phyloP scores from a whole-genome alignment of 2,888 invertebrate genomes.

The Drosophila borborema region DNA sequence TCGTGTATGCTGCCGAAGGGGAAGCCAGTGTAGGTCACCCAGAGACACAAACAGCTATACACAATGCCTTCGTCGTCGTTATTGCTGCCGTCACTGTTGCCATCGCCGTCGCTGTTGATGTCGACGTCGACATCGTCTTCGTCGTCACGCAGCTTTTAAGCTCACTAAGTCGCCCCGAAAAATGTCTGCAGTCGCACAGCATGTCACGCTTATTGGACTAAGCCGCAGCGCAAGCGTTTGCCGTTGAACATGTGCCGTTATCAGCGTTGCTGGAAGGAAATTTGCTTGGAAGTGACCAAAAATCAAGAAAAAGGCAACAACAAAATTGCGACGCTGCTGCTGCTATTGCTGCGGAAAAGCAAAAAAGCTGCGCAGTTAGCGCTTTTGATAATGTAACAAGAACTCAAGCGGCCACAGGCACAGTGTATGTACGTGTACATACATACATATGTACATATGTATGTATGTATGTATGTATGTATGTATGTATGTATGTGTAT shows the following conservation, averaged over 20 bases:
- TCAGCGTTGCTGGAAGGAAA: constrained; percentile 38
- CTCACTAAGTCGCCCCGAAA: constrained; percentile 17
- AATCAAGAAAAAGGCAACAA: background rate
- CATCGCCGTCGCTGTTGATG: constrained; percentile 13
- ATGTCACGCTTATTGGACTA: constrained; percentile 37
- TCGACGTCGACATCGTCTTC: constrained; percentile 13
- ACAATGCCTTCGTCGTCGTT: constrained; percentile 34
- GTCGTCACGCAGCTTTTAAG: constrained; percentile 45
- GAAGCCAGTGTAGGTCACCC: constrained; percentile 66
- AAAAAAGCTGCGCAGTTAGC: constrained; percentile 68
- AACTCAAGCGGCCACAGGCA: constrained; percentile 6
- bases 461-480: constrained; percentile 4
- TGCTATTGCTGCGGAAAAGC: constrained; percentile 14
- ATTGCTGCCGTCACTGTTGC: constrained; percentile 9
- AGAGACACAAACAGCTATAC: constrained; percentile 53
- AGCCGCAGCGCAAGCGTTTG: constrained; percentile 31
- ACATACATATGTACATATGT: background rate
- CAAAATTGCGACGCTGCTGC: constrained; percentile 40
- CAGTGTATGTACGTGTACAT: background rate
- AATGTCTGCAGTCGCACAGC: constrained; percentile 37
- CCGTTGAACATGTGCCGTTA: constrained; percentile 38
- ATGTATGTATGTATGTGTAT: background rate
- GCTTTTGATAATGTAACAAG: constrained; percentile 47
- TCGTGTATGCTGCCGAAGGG: constrained; percentile 40
- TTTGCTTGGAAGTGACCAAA: constrained; percentile 17